Evolutionary conservation across 2,797 vertebrate genomes (phyloP), one percentile per base, ranked within the genome.

Genomic region (Anguilla megastoma): DNA sequence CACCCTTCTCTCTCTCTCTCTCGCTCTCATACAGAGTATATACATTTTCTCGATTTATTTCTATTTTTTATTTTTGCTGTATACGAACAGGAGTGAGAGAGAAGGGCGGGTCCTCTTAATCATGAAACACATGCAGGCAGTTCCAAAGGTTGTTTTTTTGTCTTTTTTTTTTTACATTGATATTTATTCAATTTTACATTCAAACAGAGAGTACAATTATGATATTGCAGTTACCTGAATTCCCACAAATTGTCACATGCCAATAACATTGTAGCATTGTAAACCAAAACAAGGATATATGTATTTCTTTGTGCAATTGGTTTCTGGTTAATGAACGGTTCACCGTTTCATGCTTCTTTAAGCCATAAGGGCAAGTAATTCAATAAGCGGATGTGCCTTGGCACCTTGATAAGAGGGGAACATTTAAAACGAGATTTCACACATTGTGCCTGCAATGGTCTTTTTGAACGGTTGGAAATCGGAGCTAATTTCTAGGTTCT

Each of bases 111-210:
- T 10, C 30, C 30, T 52, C 48, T 83, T 41, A n/a, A n/a, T 30
- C 52, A 54, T 84, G 21, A 50, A 54, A 56, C 27, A 9, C 12
- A 54, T 54, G 45, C 60, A 36, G 48, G 60, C 10, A 56, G 33
- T 24, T 58, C 87, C 52, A 88, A 84, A 71, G 45, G 84, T 74
- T 48, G 69, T 45, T 7, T n/a, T 71, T 21, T n/a, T 54, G 16
- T 54, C 52, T 30, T 33, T 69, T 14, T 30, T 12, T 14, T 83
- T 84, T 84, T 30, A 87, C 80, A 84, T 87, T 50, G 21, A 69
- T 18, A 33, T 60, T 85, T 85, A 50, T 52, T 83, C 18, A 45
- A 2, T 60, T 85, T 16, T 60, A 60, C 84, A 60, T 85, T 85
- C 84, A 85, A 85, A 52, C 14, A 21, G 56, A 66, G 45, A 87